Base-by-base conservation (phyloP, 2,888 invertebrate genomes). In the Melieria omissa region DNA sequence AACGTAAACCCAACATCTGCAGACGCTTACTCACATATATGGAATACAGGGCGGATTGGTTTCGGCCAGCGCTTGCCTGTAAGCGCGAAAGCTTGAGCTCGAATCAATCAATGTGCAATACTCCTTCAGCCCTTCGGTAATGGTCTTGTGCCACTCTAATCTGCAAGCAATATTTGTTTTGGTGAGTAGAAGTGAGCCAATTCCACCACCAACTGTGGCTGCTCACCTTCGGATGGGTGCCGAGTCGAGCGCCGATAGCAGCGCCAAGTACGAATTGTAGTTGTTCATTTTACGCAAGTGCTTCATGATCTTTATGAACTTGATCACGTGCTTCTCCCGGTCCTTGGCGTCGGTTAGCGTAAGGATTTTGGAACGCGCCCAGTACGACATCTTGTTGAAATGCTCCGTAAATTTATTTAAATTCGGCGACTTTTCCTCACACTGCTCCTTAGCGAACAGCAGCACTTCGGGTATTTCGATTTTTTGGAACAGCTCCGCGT, bases 381-480 rank as follows among this genome's bases (percentile, higher is more conserved):
- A 98, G 84, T 95, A 98, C 72, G 98, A 98, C 96, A 98, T 97
- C 88, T 99, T 98, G 86, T 99, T 99, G 88, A 99, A 99, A 88
- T 99, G 99, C 86, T 98, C 98, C 0, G 99, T 99, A 86, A 99
- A 99, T 78, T 94, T 90, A 47, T 97, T 98, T 72, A 99, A 90
- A 88, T 99, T 99, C 4, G 98, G 98, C 84, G 98, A 97, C 79
- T 95, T 91, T 85, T 98, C 98, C 87, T 99, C 99, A 77, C 95
- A 96, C 88, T 99, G 99, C 86, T 99, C 97, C 82, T 96, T 93
- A 52, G 98, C 96, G 98, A 98, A 99, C 79, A 97, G 92, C 77
- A 99, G 88, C 75, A 99, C 95, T 88, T 99, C 99, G 0, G 98
- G 97, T 75, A 98, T 96, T 88, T 99, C 98, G 80, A 99, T 97